Base-by-base conservation (phyloP, 2,113 vertebrate species). In the Callionymus lyra region DNA sequence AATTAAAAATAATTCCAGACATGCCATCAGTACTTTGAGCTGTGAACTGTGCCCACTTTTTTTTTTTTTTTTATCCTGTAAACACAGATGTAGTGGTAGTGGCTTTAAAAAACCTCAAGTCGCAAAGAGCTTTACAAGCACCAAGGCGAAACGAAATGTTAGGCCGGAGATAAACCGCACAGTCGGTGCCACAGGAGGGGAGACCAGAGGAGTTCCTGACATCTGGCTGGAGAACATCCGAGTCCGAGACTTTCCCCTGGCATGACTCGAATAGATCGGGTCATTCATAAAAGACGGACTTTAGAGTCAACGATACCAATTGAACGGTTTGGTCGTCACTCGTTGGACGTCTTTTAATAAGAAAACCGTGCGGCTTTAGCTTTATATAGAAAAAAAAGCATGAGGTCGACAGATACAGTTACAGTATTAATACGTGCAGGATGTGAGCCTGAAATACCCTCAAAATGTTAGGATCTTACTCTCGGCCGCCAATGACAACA, bases 131-230 rank as follows among this genome's bases (percentile, higher is more conserved):
- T 18, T 16, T 16, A 17, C 35, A 43, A 44, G 15, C 5, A 12
- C 46, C 41, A 34, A 34, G 40, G 40, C 34, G 21, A 49, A 50
- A 56, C 45, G n/a, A 76, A 61, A 35, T 67, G 50, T 33, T 48
- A 58, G 53, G 53, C 34, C 59, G 43, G 11, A 41, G 50, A 61
- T 59, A 48, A 67, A 70, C 59, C 45, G 61, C 47, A 64, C 41
- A 41, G 50, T 27, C 21, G 8, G 21, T 27, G 21, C 21, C 21
- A 27, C 21, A 27, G 21, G 4, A 27, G 8, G 21, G 8, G 8
- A 27, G 21, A 5, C 21, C 8, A 27, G 21, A 5, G 21, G 8
- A 8, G 21, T 8, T 59, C 16, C 53, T 53, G 19, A 31, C 50
- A 50, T 63, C 53, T 53, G 57, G 44, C 38, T 42, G 33, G 4